A percentile compares a stretch with the other conserved stretches of the same genome.
These are phyloP conservation scores for zebrafish (Danio rerio) DNA, from an alignment of 2,113 vertebrate genomes.

Conservation along the genomic window DNA sequence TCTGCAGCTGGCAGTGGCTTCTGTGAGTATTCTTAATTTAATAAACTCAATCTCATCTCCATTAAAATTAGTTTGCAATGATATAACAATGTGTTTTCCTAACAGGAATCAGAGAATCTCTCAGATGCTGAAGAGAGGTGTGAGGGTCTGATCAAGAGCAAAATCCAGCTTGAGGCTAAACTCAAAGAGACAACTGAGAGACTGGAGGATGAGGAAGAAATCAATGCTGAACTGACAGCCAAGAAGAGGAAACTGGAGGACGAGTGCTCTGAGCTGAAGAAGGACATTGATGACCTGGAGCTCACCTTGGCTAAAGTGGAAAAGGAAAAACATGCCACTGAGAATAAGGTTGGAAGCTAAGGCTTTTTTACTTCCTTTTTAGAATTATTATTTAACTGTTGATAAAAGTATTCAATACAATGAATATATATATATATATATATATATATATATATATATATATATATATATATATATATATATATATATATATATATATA, in stretches of 20 bases:
- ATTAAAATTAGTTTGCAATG: too few species aligned
- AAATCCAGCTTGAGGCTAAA: slow-evolving; percentile 63
- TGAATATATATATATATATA: too few species aligned
- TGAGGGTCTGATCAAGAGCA: slow-evolving; percentile 63
- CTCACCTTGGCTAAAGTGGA: slow-evolving; percentile 80
- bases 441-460: too few species aligned
- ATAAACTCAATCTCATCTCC: neutral
- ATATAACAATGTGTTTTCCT: slow-evolving; percentile 45
- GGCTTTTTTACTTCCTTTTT: too few species aligned
- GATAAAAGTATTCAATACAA: slow-evolving; percentile 43
- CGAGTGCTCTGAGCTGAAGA: slow-evolving; percentile 82
- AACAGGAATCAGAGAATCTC: slow-evolving; percentile 67
- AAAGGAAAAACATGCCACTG: slow-evolving; percentile 76
- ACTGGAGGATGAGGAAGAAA: slow-evolving; percentile 81
- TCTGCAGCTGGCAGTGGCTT: slow-evolving; percentile 55
- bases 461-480: too few species aligned
- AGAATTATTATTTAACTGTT: too few species aligned
- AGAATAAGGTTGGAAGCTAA: too few species aligned
- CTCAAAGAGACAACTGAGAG: slow-evolving; percentile 69
- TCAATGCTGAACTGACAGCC: slow-evolving; percentile 74
- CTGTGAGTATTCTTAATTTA: slow-evolving; percentile 74
- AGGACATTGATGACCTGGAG: slow-evolving; percentile 81
- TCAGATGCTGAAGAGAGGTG: slow-evolving; percentile 63
- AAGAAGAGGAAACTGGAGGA: slow-evolving; percentile 83
- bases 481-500: too few species aligned